These are phyloP conservation scores for Bimastos eiseni DNA, from an alignment of 2,888 invertebrate genomes.

Conservation along the genomic window DNA sequence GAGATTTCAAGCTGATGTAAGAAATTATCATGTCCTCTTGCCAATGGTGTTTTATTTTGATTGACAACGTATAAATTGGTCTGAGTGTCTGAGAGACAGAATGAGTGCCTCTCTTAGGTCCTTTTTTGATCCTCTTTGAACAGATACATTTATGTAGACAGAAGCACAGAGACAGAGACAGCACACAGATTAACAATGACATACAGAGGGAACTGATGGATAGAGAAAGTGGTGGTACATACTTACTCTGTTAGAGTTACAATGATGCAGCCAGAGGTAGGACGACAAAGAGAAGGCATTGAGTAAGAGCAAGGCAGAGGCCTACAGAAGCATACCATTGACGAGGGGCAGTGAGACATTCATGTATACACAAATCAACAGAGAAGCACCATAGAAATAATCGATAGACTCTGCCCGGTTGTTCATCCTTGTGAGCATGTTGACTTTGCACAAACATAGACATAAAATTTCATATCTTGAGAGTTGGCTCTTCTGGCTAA, in stretches of 20 bases:
- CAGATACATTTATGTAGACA: neutral
- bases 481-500: neutral
- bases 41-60: neutral
- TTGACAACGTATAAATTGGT: neutral
- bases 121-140: neutral
- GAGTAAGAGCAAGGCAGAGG: neutral
- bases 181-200: neutral
- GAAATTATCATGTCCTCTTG: neutral
- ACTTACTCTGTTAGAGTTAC: no score
- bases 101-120: neutral
- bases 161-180: neutral
- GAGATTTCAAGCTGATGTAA: no score
- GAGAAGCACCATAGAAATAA: neutral
- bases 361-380: neutral
- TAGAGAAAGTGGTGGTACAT: neutral
- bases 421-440: neutral
- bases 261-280: neutral
- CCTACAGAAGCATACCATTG: neutral
- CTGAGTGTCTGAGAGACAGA: neutral
- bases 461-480: neutral
- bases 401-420: neutral
- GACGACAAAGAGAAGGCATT: neutral
- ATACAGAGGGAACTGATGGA: neutral
- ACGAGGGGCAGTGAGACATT: neutral
- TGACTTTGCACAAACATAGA: neutral